Conservation (phyloP, 2,797 vertebrate species). For the Florisuga fusca region DNA sequence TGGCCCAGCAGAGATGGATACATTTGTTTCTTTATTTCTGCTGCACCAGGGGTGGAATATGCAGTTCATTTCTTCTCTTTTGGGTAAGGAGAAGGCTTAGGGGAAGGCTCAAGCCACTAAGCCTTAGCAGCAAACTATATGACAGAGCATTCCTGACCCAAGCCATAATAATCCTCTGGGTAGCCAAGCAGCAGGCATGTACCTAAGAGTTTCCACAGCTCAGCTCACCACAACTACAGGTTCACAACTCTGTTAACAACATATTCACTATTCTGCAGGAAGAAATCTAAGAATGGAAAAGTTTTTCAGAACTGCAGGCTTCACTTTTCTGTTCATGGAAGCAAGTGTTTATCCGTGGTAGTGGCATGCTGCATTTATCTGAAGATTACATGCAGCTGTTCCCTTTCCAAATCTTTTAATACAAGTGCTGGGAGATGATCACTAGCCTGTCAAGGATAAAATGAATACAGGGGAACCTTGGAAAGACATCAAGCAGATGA, state of each 20-base stretch:
- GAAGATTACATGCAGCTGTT: conserved; percentile 10
- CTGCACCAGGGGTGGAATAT: not conserved
- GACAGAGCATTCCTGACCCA: not conserved
- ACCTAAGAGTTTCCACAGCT: not conserved
- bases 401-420: conserved; percentile 21
- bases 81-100: not conserved
- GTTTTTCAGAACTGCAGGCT: not conserved
- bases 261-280: not conserved
- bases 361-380: not conserved
- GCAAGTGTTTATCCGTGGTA: not conserved
- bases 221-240: not conserved
- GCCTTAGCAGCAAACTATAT: not conserved
- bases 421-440: not conserved
- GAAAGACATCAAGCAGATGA: conserved; percentile 44
- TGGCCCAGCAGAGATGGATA: conserved; percentile 27
- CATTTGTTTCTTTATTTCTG: not conserved
- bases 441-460: conserved; percentile 11
- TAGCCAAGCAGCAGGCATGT: not conserved
- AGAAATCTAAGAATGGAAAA: not conserved
- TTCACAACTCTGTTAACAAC: not conserved
- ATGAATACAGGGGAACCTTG: not conserved
- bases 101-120: not conserved
- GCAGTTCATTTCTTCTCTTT: conserved; percentile 4
- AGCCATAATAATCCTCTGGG: not conserved
- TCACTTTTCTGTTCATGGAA: not conserved